Conservation (phyloP, 2,113 vertebrate genomes). For the Entomyzon cyanotis region DNA sequence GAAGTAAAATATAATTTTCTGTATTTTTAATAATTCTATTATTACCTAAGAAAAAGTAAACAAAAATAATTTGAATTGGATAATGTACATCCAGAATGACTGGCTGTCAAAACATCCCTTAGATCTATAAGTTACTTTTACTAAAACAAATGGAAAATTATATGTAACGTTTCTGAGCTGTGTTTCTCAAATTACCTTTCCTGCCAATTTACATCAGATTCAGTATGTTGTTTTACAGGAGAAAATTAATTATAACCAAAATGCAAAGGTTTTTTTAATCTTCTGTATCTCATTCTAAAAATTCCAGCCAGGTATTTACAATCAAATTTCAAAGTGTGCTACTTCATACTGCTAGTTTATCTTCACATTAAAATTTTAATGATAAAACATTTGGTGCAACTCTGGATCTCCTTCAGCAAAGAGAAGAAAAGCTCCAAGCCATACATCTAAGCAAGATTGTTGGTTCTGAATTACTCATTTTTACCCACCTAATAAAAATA, state of each 20-base stretch:
- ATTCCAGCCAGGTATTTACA: neutral
- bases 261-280: neutral
- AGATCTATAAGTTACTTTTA: neutral
- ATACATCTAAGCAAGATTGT: neutral
- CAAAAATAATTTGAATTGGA: neutral
- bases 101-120: neutral
- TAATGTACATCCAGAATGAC: neutral
- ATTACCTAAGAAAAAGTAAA: neutral
- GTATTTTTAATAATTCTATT: neutral
- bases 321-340: neutral
- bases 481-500: neutral
- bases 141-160: slow-evolving; percentile 16
- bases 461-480: neutral
- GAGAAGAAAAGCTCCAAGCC: neutral
- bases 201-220: neutral
- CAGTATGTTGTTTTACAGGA: neutral
- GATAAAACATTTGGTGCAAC: neutral
- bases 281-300: neutral
- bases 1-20: neutral
- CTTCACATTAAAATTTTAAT: neutral
- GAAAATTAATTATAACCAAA: neutral
- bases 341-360: neutral
- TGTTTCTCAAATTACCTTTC: slow-evolving; percentile 14
- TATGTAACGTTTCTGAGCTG: neutral
- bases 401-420: neutral